Conservation (phyloP, 2,797 vertebrate genomes). For the Vespertilio murinus region DNA sequence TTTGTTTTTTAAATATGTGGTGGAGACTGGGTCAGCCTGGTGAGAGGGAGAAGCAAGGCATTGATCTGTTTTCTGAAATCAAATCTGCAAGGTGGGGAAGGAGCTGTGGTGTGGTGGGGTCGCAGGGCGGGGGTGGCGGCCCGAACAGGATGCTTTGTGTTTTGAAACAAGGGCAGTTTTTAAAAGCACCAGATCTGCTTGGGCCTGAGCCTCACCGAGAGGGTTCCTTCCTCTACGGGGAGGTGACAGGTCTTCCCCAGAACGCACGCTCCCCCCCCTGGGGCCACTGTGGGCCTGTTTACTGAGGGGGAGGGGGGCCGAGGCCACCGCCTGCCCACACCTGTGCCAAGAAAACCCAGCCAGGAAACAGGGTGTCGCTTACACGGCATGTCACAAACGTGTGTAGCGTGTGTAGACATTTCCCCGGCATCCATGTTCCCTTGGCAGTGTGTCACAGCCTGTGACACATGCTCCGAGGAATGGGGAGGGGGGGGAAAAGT, state of each 20-base stretch:
- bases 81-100: slow-evolving; percentile 59
- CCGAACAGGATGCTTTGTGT: slow-evolving; percentile 77
- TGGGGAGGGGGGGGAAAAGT: slow-evolving; percentile 70
- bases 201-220: slow-evolving; percentile 71
- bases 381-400: slow-evolving; percentile 67
- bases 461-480: slow-evolving; percentile 70
- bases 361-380: slow-evolving; percentile 72
- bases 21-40: slow-evolving; percentile 5
- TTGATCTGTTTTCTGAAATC: slow-evolving; percentile 57
- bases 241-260: slow-evolving; percentile 14
- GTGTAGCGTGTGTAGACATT: slow-evolving; percentile 74
- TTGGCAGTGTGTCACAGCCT: slow-evolving; percentile 66
- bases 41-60: background rate
- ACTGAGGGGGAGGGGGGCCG: slow-evolving; percentile 21
- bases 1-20: slow-evolving; percentile 43
- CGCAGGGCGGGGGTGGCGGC: slow-evolving; percentile 48
- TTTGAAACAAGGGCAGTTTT: slow-evolving; percentile 65
- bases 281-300: slow-evolving; percentile 43
- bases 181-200: slow-evolving; percentile 51
- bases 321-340: slow-evolving; percentile 60
- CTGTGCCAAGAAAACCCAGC: slow-evolving; percentile 74
- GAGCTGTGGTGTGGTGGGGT: slow-evolving; percentile 63
- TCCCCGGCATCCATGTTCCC: slow-evolving; percentile 65
- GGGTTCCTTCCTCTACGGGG: slow-evolving; percentile 53
- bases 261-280: slow-evolving; percentile 58